A percentile compares a stretch with the other conserved stretches of the same genome.
phyloP scores from a whole-genome alignment of 2,113 vertebrate species.

The Tricholaema leucomelas region DNA sequence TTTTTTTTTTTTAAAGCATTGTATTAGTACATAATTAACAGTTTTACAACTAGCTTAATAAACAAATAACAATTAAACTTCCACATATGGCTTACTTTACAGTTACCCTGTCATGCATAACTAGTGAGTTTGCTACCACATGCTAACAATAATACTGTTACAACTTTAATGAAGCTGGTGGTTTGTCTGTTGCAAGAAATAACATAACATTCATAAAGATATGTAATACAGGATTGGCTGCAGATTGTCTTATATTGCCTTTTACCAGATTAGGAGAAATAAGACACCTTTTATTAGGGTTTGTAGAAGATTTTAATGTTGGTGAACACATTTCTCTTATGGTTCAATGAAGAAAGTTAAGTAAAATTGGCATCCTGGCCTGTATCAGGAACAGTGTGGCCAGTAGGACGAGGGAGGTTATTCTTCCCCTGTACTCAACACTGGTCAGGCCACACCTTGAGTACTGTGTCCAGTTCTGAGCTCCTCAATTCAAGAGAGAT shows the following conservation, averaged over 20 bases:
- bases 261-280: neutral
- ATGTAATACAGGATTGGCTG: neutral
- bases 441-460: too few relatives aligned
- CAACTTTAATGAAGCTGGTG: neutral
- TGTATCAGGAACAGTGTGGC: too few relatives aligned
- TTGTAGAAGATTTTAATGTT: neutral
- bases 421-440: too few relatives aligned
- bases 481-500: too few relatives aligned
- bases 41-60: conserved; percentile 22
- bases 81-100: conserved; percentile 24
- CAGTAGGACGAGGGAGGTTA: too few relatives aligned
- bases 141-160: neutral
- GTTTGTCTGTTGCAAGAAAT: neutral
- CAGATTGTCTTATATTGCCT: neutral
- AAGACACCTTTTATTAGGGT: neutral
- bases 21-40: conserved; percentile 1
- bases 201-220: neutral
- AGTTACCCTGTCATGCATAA: neutral
- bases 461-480: too few relatives aligned
- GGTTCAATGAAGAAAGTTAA: neutral
- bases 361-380: too few relatives aligned
- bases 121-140: neutral
- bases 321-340: neutral
- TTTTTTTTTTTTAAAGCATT: neutral
- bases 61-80: conserved; percentile 54